Percentiles rank a stretch among this genome's conserved stretches.
Evolutionary conservation across 2,113 vertebrate species (phyloP).

Genomic region (Lepidothrix coronata): DNA sequence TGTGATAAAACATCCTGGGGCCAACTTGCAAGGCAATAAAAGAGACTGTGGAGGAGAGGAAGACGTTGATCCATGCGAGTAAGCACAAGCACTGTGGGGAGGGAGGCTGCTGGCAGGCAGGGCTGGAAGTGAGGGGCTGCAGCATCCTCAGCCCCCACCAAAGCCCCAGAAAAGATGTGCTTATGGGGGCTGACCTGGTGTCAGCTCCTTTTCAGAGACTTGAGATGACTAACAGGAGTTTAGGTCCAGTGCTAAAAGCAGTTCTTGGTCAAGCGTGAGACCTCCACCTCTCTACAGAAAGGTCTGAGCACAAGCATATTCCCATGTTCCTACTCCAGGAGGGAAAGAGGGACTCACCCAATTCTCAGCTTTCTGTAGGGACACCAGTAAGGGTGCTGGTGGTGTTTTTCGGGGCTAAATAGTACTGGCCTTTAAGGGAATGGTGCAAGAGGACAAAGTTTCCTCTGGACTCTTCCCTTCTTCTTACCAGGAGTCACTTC

Average conservation of each 20-base stretch:
- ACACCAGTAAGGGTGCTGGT: background rate
- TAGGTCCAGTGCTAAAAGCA: background rate
- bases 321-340: background rate
- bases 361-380: background rate
- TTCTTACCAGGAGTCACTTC: background rate
- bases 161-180: background rate
- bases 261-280: background rate
- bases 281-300: background rate
- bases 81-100: background rate
- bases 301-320: background rate
- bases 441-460: background rate
- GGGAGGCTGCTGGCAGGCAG: background rate
- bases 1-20: conserved; percentile 61
- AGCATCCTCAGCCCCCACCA: background rate
- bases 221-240: background rate
- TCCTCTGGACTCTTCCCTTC: background rate
- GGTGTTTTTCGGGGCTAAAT: too few relatives aligned
- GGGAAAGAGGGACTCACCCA: background rate
- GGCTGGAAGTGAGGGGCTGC: background rate
- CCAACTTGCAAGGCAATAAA: conserved; percentile 43
- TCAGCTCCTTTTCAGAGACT: background rate
- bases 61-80: background rate
- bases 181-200: background rate
- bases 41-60: background rate
- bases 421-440: background rate